A percentile compares a stretch with the other conserved stretches of the same genome.
These are phyloP conservation scores for Lepus europaeus DNA, from an alignment of 2,113 vertebrate species.

Conservation along the genomic window DNA sequence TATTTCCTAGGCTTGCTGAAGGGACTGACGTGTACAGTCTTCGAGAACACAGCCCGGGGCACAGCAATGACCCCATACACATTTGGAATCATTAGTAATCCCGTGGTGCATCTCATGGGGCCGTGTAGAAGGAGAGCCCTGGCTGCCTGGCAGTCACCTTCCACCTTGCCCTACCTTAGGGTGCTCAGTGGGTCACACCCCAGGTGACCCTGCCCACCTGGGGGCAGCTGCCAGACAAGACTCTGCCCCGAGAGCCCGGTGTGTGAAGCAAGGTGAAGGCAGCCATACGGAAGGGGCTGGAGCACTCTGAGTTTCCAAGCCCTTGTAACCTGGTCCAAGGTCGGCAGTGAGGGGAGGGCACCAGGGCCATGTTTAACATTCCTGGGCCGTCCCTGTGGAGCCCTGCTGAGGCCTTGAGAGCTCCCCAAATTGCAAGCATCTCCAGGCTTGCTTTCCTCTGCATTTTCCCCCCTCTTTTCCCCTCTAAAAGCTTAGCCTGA, in stretches of 20 bases:
- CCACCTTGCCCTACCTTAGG: background rate
- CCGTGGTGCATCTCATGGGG: background rate
- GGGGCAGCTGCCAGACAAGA: background rate
- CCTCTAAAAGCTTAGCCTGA: background rate
- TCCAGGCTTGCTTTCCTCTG: background rate
- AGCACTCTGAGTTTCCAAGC: background rate
- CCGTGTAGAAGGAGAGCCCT: background rate
- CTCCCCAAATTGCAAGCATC: accelerated
- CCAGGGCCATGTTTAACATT: background rate
- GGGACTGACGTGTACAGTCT: background rate
- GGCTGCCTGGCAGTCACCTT: background rate
- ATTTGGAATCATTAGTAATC: too few species aligned
- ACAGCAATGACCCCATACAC: background rate
- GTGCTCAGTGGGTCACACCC: background rate
- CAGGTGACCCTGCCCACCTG: background rate
- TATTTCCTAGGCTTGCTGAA: background rate
- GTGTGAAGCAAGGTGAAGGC: background rate
- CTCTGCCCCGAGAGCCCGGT: background rate
- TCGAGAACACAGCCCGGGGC: background rate
- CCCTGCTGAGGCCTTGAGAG: background rate
- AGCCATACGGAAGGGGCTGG: too few species aligned
- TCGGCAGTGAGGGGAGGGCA: background rate
- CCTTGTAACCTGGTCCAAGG: background rate
- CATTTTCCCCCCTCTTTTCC: too few species aligned
- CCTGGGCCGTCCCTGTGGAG: background rate